Evolutionary conservation across 2,888 invertebrate species (phyloP).

Genomic region (Syrphus vitripennis): DNA sequence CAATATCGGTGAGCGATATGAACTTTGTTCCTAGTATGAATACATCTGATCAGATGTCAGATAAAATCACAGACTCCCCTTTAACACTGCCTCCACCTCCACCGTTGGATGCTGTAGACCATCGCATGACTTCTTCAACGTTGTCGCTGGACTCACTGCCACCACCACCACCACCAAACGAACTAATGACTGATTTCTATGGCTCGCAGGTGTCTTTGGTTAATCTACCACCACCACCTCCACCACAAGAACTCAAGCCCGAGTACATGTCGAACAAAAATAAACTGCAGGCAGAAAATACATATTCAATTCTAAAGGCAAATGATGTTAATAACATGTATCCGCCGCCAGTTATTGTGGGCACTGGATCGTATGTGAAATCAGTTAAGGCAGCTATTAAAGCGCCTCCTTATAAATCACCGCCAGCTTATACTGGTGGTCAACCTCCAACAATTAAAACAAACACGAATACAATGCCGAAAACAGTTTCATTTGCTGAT

Average conservation of each 20-base stretch:
- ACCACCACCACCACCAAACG: conserved; percentile 88
- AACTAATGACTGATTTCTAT: conserved; percentile 79
- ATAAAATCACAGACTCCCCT: conserved; percentile 82
- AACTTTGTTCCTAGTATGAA: conserved; percentile 67
- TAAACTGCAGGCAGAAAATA: conserved; percentile 46
- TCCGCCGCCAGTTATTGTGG: conserved; percentile 50
- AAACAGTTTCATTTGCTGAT: conserved; percentile 81
- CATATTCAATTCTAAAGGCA: conserved; percentile 58
- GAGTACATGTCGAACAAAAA: conserved; percentile 67
- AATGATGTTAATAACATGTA: conserved; percentile 67
- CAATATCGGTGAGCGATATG: conserved; percentile 72
- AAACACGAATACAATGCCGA: conserved; percentile 72
- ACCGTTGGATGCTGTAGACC: conserved; percentile 75
- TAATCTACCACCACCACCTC: conserved; percentile 89
- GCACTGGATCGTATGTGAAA: conserved; percentile 68
- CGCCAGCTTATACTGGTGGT: conserved; percentile 79
- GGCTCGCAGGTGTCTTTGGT: conserved; percentile 87
- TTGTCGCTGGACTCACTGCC: conserved; percentile 91
- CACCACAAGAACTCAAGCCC: conserved; percentile 76
- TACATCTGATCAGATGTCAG: conserved; percentile 73
- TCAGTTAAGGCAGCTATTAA: conserved; percentile 74
- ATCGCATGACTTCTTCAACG: conserved; percentile 87
- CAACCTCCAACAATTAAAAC: conserved; percentile 58
- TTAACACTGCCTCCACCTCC: conserved; percentile 88
- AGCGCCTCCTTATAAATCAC: conserved; percentile 81